Base-by-base conservation (phyloP, 2,797 vertebrate species). In the Erpetoichthys calabaricus region DNA sequence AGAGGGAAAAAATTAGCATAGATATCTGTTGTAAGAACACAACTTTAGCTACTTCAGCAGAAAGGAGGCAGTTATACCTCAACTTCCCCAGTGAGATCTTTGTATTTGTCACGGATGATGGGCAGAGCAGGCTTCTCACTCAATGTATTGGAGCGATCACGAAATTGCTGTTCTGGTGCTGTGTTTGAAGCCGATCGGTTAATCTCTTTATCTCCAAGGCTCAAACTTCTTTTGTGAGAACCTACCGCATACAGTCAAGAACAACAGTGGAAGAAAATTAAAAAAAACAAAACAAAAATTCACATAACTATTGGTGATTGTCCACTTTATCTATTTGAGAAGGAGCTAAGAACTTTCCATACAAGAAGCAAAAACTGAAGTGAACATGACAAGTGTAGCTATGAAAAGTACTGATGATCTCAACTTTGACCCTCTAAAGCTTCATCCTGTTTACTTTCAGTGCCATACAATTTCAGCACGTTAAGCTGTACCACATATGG, bases 71-170 rank as follows among this genome's bases (percentile, higher is more conserved):
- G 25, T 25, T 83, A 88, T 57, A 99, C 96, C 91, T 99, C 96
- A 46, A 99, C 95, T 68, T 98, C 96, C 58, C 96, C 96, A 0
- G 95, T 98, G 56, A 99, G 84, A 69, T 99, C 94, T 75, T 90
- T 99, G 85, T 99, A 99, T 64, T 96, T 99, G 89, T 99, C 96
- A 8, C 96, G 85, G 79, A 99, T 98, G 66, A 99, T 84, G 0
- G 95, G 96, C 73, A 99, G 78, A 0, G 86, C 84, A 0, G 94
- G 87, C 66, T 91, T 97, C 79, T 99, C 96, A 2, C 78, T 98
- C 46, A 97, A 78, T 1, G 94, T 98, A 74, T 88, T 96, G 1
- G 96, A 97, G 1, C 94, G 83, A 64, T 98, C 96, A 67, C 94
- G 80, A 67, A 97, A 97, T 0, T 85, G 85, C 74, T 91, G 91